Conservation (phyloP, 2,113 vertebrate species). For the Aix galericulata region DNA sequence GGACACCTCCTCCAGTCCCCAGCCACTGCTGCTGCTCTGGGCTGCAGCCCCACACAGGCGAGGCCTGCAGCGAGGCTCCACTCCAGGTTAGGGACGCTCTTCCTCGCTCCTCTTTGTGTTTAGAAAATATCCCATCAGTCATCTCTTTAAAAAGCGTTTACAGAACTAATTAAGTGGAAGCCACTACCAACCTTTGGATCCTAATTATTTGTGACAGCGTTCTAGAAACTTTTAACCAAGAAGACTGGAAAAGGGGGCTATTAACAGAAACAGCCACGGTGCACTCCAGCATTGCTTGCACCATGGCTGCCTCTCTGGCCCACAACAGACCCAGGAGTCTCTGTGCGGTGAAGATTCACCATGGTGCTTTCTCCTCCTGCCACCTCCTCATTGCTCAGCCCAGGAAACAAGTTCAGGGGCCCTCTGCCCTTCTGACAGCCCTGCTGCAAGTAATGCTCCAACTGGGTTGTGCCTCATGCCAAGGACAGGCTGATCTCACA, state of each 20-base stretch:
- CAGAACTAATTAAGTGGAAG: slow-evolving; percentile 15
- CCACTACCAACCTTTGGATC: background rate
- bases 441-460: background rate
- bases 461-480: accelerated
- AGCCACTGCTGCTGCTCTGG: background rate
- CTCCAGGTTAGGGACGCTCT: background rate
- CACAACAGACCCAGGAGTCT: background rate
- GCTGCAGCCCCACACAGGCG: background rate
- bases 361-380: background rate
- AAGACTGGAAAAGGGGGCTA: background rate
- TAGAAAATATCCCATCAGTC: background rate
- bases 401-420: accelerated
- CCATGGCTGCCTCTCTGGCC: background rate
- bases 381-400: background rate
- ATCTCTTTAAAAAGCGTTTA: background rate
- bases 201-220: slow-evolving; percentile 10
- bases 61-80: background rate
- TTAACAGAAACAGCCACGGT: background rate
- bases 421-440: background rate
- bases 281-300: background rate
- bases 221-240: background rate
- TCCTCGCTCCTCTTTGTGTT: background rate
- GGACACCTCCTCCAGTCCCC: background rate
- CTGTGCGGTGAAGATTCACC: background rate
- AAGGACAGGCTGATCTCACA: background rate